Base-by-base conservation (phyloP, 2,113 vertebrate species). In the Pteruthius melanotis region DNA sequence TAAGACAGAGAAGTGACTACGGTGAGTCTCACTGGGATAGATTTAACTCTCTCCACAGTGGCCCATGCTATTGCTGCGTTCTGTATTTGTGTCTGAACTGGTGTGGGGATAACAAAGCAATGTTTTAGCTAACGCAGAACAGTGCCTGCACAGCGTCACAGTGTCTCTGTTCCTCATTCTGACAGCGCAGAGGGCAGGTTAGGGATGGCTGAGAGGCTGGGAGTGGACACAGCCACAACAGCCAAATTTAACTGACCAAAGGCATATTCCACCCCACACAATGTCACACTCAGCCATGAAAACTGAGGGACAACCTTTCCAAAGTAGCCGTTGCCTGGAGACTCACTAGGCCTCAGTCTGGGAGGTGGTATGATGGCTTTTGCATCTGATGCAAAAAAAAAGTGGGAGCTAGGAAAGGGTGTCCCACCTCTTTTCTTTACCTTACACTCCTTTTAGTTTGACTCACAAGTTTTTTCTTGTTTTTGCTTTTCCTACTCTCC, bases 141-240 rank as follows among this genome's bases (percentile, higher is more conserved):
- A 22, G 47, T 7, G 23, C 23, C 39, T 40, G 31, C 54, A 27
- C 7, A 8, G 42, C 4, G 4, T 33, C 47, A 54, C 17, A 2
- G 17, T 8, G 21, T 9, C 20, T n/a, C 26, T 47, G 37, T 64
- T 84, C 63, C 82, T 61, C 42, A 15, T 10, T 17, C 54, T 7
- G 44, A 54, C 65, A 60, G 6, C 1, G 1, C 60, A 82, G 17
- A 0, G 0, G 52, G 26, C 17, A 47, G 30, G 28, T 5, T 7
- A 40, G 16, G 20, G 60, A 37, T 12, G 5, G 27, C 24, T 6
- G 9, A 59, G 31, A 4, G 6, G 31, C 4, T 42, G 33, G 35
- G 18, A 64, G 27, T 2, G 0, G 5, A 14, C 54, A 69, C 31
- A 49, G 24, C 13, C 49, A 50, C 17, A 35, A 9, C 26, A 79